Conservation (phyloP, 2,113 vertebrate species). For the Oryzias melastigma region DNA sequence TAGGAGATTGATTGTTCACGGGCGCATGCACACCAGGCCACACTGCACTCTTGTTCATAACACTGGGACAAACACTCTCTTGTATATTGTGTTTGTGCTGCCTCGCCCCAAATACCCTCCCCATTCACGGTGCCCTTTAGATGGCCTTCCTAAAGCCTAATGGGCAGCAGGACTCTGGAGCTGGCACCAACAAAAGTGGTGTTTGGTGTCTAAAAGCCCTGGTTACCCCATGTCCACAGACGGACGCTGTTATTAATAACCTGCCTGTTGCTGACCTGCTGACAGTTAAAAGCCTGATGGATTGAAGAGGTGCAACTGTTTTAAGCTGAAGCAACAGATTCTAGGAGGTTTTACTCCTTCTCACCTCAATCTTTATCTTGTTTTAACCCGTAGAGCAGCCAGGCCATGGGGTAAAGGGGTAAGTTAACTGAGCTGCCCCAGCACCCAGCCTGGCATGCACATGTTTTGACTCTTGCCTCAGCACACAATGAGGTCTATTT, state of each 20-base stretch:
- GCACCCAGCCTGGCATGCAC: constrained; percentile 36
- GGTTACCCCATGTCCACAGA: constrained; percentile 53
- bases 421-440: constrained; percentile 27
- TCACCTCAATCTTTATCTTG: not conserved
- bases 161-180: constrained; percentile 26
- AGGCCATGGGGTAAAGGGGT: constrained; percentile 46
- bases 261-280: constrained; percentile 66
- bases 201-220: constrained; percentile 58
- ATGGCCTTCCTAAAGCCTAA: constrained; percentile 39
- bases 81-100: constrained; percentile 5
- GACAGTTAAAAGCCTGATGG: constrained; percentile 52
- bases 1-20: constrained; percentile 57
- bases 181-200: constrained; percentile 55
- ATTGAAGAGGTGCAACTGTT: constrained; percentile 20
- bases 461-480: constrained; percentile 36
- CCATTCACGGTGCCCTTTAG: constrained; percentile 51
- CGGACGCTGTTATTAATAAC: constrained; percentile 75
- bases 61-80: constrained; percentile 14
- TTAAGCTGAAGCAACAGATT: not conserved
- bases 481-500: constrained; percentile 74
- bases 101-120: not conserved
- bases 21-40: constrained; percentile 35
- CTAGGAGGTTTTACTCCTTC: not conserved
- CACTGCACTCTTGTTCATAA: constrained; percentile 19
- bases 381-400: constrained; percentile 47